Conservation (phyloP, 2,888 invertebrate genomes). For the Tetropium fuscum region DNA sequence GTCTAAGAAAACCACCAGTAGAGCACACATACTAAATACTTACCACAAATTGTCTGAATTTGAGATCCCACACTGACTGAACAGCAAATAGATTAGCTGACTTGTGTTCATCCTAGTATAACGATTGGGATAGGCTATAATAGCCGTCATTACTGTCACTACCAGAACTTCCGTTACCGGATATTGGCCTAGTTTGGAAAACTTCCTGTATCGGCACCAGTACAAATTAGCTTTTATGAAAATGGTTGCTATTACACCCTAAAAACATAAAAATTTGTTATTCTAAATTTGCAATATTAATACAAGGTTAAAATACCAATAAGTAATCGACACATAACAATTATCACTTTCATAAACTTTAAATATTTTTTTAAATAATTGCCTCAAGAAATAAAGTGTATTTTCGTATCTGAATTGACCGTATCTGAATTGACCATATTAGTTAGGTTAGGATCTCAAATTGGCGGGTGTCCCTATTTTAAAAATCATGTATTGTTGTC, state of each 20-base stretch:
- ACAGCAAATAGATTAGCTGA: constrained; percentile 91
- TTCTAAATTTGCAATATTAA: too few species aligned
- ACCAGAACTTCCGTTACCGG: constrained; percentile 96
- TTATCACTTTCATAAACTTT: too few species aligned
- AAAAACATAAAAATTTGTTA: constrained; percentile 56
- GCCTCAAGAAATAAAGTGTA: background rate
- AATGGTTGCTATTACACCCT: constrained; percentile 96
- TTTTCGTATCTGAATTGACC: background rate
- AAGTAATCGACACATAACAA: too few species aligned
- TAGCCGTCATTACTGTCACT: constrained; percentile 91
- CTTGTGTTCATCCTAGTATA: constrained; percentile 98
- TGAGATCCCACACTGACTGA: constrained; percentile 94
- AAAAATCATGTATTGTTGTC: too few species aligned
- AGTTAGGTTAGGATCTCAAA: too few species aligned
- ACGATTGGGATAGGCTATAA: constrained; percentile 96
- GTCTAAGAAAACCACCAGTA: too few species aligned
- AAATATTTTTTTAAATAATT: too few species aligned
- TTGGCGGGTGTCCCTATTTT: too few species aligned
- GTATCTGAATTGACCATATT: background rate
- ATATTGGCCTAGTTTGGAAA: constrained; percentile 94
- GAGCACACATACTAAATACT: constrained; percentile 55
- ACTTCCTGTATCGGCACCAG: constrained; percentile 96
- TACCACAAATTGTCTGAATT: constrained; percentile 91
- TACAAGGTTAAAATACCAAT: too few species aligned
- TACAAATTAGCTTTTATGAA: constrained; percentile 97